phyloP scores from a whole-genome alignment of 2,888 invertebrate species.

The Chirona hameri region DNA sequence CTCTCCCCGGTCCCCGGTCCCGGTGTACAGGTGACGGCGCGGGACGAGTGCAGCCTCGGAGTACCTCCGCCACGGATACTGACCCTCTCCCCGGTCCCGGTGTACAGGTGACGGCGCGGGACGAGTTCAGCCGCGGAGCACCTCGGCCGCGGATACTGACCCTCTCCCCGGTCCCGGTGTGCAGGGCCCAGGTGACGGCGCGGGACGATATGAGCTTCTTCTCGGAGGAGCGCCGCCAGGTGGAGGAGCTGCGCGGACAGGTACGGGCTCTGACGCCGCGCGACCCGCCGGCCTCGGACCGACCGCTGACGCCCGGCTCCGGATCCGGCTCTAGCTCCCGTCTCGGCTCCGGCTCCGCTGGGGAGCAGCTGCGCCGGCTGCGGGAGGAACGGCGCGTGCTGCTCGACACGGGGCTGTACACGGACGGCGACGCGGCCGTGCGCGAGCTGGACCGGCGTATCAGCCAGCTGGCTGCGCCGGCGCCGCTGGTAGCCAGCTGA shows the following conservation, averaged over 20 bases:
- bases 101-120: too few relatives aligned
- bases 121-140: background rate
- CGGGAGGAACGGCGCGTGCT: conserved; percentile 13
- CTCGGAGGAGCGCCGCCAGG: background rate
- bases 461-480: background rate
- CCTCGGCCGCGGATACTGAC: too few relatives aligned
- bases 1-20: too few relatives aligned
- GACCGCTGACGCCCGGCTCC: background rate
- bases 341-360: background rate
- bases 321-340: too few relatives aligned
- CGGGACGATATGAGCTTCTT: conserved; percentile 2
- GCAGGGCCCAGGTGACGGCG: background rate
- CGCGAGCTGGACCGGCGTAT: conserved; percentile 24
- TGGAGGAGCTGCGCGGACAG: conserved; percentile 24
- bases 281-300: background rate
- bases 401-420: conserved; percentile 22
- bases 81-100: too few relatives aligned
- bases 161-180: background rate
- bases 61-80: background rate
- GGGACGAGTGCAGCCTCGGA: background rate
- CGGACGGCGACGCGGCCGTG: conserved; percentile 7
- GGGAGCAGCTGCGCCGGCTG: background rate
- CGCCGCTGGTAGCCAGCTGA: background rate
- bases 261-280: conserved; percentile 24
- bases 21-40: too few relatives aligned